These are phyloP conservation scores for Drosophila mojavensis DNA, from an alignment of 1,140 invertebrate genomes.

Conservation along the genomic window DNA sequence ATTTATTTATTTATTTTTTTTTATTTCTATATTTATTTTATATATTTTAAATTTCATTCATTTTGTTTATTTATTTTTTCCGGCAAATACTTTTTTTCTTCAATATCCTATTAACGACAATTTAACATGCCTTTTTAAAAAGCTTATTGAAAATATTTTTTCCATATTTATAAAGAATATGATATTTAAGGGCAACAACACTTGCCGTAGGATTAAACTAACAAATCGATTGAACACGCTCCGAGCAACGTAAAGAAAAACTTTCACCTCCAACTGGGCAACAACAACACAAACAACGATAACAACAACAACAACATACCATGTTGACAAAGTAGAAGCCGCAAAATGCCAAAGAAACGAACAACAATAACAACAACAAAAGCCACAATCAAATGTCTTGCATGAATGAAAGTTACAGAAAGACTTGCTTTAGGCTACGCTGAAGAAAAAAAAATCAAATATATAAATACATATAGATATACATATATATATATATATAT, in stretches of 20 bases:
- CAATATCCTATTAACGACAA: too few relatives aligned
- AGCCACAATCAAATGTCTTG: slow-evolving; percentile 40
- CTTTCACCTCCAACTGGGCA: slow-evolving; percentile 69
- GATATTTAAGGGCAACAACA: not conserved
- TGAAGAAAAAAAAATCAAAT: not conserved
- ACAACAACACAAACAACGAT: slow-evolving; percentile 3
- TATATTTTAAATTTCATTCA: not conserved
- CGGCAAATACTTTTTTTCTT: too few relatives aligned
- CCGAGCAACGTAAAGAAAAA: slow-evolving; percentile 61
- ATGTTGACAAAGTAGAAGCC: slow-evolving; percentile 64
- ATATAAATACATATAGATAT: not conserved
- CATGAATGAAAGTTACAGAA: slow-evolving; percentile 73
- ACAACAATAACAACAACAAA: slow-evolving; percentile 42
- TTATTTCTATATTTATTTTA: too few relatives aligned
- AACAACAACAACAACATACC: slow-evolving; percentile 8
- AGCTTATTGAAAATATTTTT: slow-evolving; percentile 1
- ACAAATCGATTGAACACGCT: slow-evolving; percentile 75
- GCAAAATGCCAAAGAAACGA: slow-evolving; percentile 52
- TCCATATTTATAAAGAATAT: slow-evolving; percentile 1
- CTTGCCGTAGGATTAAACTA: slow-evolving; percentile 30
- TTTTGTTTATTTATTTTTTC: not conserved
- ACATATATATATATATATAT: not conserved
- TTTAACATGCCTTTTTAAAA: not conserved
- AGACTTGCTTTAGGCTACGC: slow-evolving; percentile 47
- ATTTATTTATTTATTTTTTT: too few relatives aligned